phyloP scores from a whole-genome alignment of 2,888 invertebrate species.

The Cheilosia variabilis region DNA sequence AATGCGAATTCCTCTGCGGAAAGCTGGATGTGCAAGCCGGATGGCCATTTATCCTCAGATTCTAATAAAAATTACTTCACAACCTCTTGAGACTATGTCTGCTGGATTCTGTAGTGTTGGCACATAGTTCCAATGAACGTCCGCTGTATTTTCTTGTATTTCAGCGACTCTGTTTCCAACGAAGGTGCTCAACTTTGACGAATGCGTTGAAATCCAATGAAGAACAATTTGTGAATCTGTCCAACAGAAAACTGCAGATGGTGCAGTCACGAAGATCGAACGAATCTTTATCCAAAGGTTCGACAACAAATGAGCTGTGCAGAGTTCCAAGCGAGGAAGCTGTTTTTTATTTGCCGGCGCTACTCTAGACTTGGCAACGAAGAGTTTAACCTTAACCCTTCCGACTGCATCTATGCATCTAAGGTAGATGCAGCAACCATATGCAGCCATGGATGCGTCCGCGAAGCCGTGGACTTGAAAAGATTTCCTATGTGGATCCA shows the following conservation, averaged over 20 bases:
- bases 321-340: too few relatives aligned
- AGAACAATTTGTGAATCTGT: background rate
- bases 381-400: background rate
- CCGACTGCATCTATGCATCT: background rate
- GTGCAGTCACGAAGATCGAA: too few relatives aligned
- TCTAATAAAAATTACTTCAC: constrained; percentile 11
- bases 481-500: background rate
- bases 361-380: too few relatives aligned
- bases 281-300: too few relatives aligned
- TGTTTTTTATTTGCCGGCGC: too few relatives aligned
- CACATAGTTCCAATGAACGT: constrained; percentile 19
- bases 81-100: constrained; percentile 47
- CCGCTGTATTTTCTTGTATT: constrained; percentile 15
- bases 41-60: background rate
- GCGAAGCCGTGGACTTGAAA: constrained; percentile 31
- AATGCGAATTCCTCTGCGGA: background rate
- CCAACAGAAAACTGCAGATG: background rate
- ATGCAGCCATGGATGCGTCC: constrained; percentile 24
- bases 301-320: too few relatives aligned
- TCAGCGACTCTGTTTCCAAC: constrained; percentile 35
- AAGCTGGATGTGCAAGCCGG: background rate
- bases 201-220: background rate
- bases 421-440: background rate
- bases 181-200: background rate
- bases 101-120: constrained; percentile 2